Percentiles rank a stretch among this genome's conserved stretches.
phyloP scores from a whole-genome alignment of 2,797 vertebrate genomes.

The Danio jaintianensis region DNA sequence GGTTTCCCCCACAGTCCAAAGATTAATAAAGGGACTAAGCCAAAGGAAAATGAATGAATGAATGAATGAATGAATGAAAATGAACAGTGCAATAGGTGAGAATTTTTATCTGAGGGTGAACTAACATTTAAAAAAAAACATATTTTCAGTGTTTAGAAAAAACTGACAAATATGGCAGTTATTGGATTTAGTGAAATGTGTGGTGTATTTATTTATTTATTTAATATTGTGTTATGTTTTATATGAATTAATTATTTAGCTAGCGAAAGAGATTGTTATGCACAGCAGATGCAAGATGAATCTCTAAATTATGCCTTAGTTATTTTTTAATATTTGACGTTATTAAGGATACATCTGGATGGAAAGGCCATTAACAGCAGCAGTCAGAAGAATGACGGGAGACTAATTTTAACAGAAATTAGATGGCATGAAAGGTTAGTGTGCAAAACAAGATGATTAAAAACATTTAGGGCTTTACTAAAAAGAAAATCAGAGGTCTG shows the following conservation, averaged over 20 bases:
- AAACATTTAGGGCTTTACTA: background rate
- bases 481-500: background rate
- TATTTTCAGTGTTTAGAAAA: no score
- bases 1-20: no score
- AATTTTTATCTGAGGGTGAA: no score
- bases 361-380: background rate
- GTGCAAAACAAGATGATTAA: constrained; percentile 11
- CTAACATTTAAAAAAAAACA: no score
- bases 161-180: background rate
- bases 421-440: background rate
- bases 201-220: background rate
- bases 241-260: no score
- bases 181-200: background rate
- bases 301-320: background rate
- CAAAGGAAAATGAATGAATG: no score
- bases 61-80: no score
- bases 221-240: no score
- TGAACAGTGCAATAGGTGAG: no score
- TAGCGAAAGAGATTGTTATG: background rate
- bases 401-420: background rate
- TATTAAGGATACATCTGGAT: background rate
- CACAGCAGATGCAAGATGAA: background rate
- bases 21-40: no score
- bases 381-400: background rate
- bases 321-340: background rate